phyloP scores from a whole-genome alignment of 2,113 vertebrate genomes.

The Candoia aspera region DNA sequence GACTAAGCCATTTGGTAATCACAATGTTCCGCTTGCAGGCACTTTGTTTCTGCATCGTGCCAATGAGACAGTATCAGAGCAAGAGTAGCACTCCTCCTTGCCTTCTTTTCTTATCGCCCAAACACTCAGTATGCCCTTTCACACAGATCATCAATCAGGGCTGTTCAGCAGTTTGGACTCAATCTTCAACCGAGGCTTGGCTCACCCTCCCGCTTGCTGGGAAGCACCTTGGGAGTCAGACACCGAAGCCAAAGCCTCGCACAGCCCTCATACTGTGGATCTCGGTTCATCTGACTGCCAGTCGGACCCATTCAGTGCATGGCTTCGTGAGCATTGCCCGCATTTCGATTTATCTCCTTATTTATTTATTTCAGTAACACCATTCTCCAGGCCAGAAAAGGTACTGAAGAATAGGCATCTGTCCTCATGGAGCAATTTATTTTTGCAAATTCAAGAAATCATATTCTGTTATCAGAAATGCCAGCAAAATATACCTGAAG shows the following conservation, averaged over 20 bases:
- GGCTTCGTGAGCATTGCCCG: neutral
- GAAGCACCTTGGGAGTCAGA: neutral
- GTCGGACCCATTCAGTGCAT: neutral
- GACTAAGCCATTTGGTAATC: neutral
- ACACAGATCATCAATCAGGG: neutral
- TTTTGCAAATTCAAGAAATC: neutral
- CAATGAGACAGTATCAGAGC: neutral
- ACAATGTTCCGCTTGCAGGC: neutral
- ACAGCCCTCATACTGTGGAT: neutral
- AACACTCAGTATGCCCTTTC: neutral
- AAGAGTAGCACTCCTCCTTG: neutral
- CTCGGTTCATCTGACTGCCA: neutral
- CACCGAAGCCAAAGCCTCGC: neutral
- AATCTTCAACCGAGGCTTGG: neutral
- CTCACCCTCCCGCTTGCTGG: neutral
- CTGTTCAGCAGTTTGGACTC: neutral
- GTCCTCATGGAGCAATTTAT: neutral
- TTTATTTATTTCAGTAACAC: neutral
- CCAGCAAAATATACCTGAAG: neutral
- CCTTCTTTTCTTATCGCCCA: neutral
- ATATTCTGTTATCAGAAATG: neutral
- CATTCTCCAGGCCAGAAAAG: neutral
- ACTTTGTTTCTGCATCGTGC: neutral
- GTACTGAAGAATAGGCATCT: neutral
- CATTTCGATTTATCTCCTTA: neutral